Percentiles rank a stretch among this genome's conserved stretches.
Conservation (phyloP, 2,113 vertebrate genomes). For the Poicephalus meyeri region DNA sequence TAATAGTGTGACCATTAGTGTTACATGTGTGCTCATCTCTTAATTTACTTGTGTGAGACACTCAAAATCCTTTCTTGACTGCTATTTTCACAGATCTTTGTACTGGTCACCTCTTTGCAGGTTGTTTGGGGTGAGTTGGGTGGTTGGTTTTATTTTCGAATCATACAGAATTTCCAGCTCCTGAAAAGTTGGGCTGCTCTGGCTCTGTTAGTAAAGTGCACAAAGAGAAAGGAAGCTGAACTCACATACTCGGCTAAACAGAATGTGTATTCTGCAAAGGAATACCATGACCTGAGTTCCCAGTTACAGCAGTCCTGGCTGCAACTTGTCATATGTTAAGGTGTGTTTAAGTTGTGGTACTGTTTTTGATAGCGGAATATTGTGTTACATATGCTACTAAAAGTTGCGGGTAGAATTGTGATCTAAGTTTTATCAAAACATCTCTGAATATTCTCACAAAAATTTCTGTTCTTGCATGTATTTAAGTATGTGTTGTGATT, state of each 20-base stretch:
- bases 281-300: not conserved
- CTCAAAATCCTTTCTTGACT: not conserved
- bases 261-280: not conserved
- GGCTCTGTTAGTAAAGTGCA: not conserved
- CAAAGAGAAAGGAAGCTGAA: not conserved
- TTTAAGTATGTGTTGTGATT: not conserved
- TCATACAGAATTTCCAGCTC: not conserved
- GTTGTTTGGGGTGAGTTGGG: not conserved
- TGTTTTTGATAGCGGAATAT: not conserved
- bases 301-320: not conserved
- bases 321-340: not conserved
- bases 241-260: not conserved
- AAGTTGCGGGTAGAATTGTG: not conserved
- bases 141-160: not conserved
- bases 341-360: not conserved
- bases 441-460: not conserved
- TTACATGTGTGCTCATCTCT: not conserved
- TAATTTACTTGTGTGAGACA: not conserved
- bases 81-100: not conserved
- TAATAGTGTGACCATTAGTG: not conserved
- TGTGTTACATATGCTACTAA: not conserved
- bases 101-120: not conserved
- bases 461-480: not conserved
- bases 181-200: not conserved
- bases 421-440: not conserved